phyloP scores from a whole-genome alignment of 2,797 vertebrate genomes.

The Lacerta viridis region DNA sequence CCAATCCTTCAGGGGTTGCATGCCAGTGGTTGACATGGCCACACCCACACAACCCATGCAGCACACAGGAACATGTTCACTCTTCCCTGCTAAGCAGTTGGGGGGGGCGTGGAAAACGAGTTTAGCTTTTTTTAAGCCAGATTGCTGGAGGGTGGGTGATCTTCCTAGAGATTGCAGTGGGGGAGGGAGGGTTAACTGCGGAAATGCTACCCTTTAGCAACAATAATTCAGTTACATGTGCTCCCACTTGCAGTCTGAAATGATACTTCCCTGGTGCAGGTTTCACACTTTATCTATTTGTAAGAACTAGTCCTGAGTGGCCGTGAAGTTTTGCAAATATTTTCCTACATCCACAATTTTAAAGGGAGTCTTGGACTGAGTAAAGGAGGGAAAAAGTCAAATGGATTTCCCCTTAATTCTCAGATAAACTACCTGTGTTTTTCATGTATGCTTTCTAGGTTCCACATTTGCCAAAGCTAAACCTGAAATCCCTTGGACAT shows the following conservation, averaged over 20 bases:
- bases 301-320: background rate
- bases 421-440: slow-evolving; percentile 27
- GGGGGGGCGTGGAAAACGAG: no score
- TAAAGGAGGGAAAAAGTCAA: fast-evolving
- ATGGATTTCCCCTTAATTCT: background rate
- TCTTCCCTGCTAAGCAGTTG: no score
- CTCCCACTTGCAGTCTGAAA: background rate
- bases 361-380: background rate
- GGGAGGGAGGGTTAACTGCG: no score
- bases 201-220: no score
- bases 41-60: no score
- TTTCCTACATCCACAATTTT: fast-evolving
- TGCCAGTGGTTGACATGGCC: no score
- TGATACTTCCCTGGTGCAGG: background rate
- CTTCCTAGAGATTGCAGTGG: no score
- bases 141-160: no score
- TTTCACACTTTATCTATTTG: background rate
- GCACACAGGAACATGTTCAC: no score
- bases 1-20: no score
- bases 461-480: slow-evolving; percentile 99
- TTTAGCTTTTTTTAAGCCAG: no score
- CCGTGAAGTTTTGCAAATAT: background rate
- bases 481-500: slow-evolving; percentile 94
- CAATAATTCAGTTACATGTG: background rate
- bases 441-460: slow-evolving; percentile 77